A percentile compares a stretch with the other conserved stretches of the same genome.
Evolutionary conservation across 1,140 invertebrate genomes (phyloP).

Genomic region (Battus philenor): DNA sequence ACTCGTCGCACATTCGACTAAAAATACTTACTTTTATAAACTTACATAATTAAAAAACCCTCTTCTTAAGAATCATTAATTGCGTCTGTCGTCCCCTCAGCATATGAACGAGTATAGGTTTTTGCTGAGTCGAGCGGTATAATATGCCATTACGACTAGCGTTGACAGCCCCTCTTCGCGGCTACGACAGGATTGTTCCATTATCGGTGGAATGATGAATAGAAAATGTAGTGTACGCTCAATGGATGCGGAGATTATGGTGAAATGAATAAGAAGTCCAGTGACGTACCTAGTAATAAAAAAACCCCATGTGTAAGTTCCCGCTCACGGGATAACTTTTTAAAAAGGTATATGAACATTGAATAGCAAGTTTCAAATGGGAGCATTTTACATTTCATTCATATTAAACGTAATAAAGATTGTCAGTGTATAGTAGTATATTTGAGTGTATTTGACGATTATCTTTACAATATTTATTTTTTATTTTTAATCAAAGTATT

Average conservation of each 20-base stretch:
- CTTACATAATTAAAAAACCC: conserved; percentile 6
- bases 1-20: neutral
- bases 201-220: conserved; percentile 64
- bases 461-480: no score
- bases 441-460: no score
- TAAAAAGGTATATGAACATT: no score
- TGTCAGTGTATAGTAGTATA: no score
- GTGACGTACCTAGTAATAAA: no score
- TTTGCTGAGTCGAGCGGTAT: conserved; percentile 34
- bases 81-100: conserved; percentile 24
- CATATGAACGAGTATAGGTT: conserved; percentile 45
- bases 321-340: no score
- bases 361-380: no score
- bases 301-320: no score
- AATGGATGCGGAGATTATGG: conserved; percentile 35
- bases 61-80: conserved; percentile 23
- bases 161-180: conserved; percentile 58
- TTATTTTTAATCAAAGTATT: no score
- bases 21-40: conserved; percentile 3
- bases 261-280: no score
- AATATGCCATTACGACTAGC: conserved; percentile 51
- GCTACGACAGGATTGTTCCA: conserved; percentile 68
- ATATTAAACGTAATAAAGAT: no score
- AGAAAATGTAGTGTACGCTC: conserved; percentile 48
- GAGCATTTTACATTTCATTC: no score